Percentiles rank a stretch among this genome's conserved stretches.
phyloP scores from a whole-genome alignment of 2,113 vertebrate species.

The Terrapene triunguis region DNA sequence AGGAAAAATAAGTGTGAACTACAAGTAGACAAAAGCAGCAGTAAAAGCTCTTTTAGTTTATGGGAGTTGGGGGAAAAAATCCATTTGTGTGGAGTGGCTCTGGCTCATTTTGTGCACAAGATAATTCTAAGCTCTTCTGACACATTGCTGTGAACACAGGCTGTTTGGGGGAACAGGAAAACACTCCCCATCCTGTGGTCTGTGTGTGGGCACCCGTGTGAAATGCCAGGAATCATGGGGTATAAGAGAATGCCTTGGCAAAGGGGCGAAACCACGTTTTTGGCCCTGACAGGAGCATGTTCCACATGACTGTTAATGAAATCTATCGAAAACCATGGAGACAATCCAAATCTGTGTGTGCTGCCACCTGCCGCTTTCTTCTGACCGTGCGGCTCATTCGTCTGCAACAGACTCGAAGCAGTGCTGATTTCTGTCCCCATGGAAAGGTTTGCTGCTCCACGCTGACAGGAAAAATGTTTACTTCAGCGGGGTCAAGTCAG shows the following conservation, averaged over 20 bases:
- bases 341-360: background rate
- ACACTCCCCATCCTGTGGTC: background rate
- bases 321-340: background rate
- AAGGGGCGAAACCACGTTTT: background rate
- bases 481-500: background rate
- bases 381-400: background rate
- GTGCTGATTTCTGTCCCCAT: background rate
- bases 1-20: background rate
- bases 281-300: background rate
- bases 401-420: background rate
- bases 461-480: background rate
- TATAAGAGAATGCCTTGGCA: background rate
- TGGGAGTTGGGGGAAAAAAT: background rate
- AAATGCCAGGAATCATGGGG: background rate
- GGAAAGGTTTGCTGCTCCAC: background rate
- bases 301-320: background rate
- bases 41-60: background rate
- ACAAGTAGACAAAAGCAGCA: background rate
- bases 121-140: background rate
- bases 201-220: accelerated
- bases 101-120: accelerated
- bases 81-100: background rate
- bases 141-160: accelerated
- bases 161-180: background rate
- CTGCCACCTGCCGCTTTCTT: background rate